Evolutionary conservation across 2,113 vertebrate species (phyloP).

Genomic region (Melanotaenia duboulayi): DNA sequence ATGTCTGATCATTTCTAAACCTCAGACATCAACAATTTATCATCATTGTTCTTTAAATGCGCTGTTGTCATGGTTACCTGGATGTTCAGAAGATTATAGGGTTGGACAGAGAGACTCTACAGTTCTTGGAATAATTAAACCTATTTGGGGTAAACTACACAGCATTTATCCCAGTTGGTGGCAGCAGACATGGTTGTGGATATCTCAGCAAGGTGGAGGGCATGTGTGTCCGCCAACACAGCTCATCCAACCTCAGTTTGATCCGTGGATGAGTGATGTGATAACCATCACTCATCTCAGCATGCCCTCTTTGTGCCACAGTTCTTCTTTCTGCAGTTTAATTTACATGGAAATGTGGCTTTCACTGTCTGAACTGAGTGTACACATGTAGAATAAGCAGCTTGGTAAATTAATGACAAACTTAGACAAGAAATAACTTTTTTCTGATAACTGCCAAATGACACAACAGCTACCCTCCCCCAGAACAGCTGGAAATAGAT

Average conservation of each 20-base stretch:
- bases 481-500: constrained; percentile 23
- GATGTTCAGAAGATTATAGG: constrained; percentile 63
- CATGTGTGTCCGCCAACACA: background rate
- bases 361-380: background rate
- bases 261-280: background rate
- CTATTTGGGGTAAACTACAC: constrained; percentile 53
- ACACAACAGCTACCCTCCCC: background rate
- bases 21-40: constrained; percentile 50
- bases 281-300: background rate
- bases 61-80: constrained; percentile 79
- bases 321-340: background rate
- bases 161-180: constrained; percentile 43
- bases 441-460: constrained; percentile 6
- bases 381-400: background rate
- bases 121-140: constrained; percentile 75
- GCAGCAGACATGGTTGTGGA: constrained; percentile 16
- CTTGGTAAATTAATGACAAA: background rate
- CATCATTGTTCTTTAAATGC: constrained; percentile 67
- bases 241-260: background rate
- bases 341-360: background rate
- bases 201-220: constrained; percentile 12
- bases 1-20: constrained; percentile 2
- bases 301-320: background rate
- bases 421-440: background rate
- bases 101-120: constrained; percentile 53